Percentiles rank a stretch among this genome's conserved stretches.
phyloP scores from a whole-genome alignment of 2,797 vertebrate genomes.

The Phrynocephalus vlangalii region DNA sequence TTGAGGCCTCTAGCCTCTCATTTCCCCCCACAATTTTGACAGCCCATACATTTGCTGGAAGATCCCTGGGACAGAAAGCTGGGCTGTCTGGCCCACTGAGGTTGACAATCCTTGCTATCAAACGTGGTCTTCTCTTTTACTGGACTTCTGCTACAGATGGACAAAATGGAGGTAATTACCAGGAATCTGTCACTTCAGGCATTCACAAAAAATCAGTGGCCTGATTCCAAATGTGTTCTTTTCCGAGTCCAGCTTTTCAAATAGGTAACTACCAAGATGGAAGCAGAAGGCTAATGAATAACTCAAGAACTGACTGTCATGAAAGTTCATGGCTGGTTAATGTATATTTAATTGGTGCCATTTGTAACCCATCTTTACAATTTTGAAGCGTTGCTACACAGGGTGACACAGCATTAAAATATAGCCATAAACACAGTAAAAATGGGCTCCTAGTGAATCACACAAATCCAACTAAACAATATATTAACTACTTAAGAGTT shows the following conservation, averaged over 20 bases:
- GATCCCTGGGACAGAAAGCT: too few relatives aligned
- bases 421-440: too few relatives aligned
- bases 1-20: too few relatives aligned
- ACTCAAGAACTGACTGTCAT: background rate
- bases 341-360: background rate
- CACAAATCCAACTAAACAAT: too few relatives aligned
- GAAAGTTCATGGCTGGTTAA: background rate
- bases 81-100: too few relatives aligned
- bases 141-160: background rate
- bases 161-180: background rate
- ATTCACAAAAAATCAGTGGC: background rate
- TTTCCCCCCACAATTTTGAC: too few relatives aligned
- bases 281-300: conserved; percentile 17
- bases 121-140: background rate
- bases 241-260: conserved; percentile 4
- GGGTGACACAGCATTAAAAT: too few relatives aligned
- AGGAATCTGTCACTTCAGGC: background rate
- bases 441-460: too few relatives aligned
- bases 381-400: background rate
- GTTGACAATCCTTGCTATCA: background rate
- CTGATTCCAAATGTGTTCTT: background rate
- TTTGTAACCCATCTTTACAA: background rate
- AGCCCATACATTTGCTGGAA: too few relatives aligned
- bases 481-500: too few relatives aligned
- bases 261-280: background rate